Percentiles rank a stretch among this genome's conserved stretches.
These are phyloP conservation scores for Blastobasis lacticolella DNA, from an alignment of 2,888 invertebrate species.

Conservation along the genomic window DNA sequence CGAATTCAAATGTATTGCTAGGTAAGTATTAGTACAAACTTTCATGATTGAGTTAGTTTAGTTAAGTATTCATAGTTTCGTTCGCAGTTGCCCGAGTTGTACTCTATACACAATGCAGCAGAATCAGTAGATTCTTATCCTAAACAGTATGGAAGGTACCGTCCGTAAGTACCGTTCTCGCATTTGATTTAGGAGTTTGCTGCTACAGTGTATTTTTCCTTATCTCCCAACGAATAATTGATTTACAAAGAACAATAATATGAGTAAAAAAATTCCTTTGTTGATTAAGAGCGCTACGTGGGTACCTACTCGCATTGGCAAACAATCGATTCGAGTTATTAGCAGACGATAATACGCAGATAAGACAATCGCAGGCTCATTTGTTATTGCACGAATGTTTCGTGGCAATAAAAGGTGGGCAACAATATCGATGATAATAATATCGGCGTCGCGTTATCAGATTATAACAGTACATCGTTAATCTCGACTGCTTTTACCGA, in stretches of 20 bases:
- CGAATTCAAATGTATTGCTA: no score
- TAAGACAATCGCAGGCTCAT: constrained; percentile 46
- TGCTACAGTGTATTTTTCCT: no score
- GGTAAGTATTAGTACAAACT: no score
- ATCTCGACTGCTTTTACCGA: constrained; percentile 37
- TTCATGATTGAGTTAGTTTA: no score
- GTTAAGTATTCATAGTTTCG: no score
- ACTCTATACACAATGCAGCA: no score
- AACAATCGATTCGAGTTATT: constrained; percentile 21
- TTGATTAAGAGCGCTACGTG: neutral
- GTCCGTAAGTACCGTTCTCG: no score
- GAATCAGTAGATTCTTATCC: no score
- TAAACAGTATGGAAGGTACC: no score
- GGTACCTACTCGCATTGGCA: neutral
- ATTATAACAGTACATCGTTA: constrained; percentile 41
- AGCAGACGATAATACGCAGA: constrained; percentile 35
- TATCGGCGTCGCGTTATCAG: constrained; percentile 49
- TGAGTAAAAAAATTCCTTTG: neutral
- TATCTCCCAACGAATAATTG: no score
- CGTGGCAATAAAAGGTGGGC: constrained; percentile 34
- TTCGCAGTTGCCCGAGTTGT: no score
- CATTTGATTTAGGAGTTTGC: no score
- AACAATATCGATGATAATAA: constrained; percentile 51
- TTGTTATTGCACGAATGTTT: constrained; percentile 43
- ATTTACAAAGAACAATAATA: neutral